Base-by-base conservation (phyloP, 2,888 invertebrate genomes). In the Pteria penguin region DNA sequence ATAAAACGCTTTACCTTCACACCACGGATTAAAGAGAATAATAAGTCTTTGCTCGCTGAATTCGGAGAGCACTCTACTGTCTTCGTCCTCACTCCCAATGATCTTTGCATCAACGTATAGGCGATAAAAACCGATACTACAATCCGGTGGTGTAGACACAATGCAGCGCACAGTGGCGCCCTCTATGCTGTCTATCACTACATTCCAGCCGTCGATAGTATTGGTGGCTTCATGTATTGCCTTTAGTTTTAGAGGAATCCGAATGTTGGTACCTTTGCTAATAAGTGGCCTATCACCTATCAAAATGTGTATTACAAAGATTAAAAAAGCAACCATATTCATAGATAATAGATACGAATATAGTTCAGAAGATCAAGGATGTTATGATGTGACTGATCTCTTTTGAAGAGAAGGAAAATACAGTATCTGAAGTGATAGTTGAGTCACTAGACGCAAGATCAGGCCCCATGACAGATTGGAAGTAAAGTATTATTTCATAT, bases 21-120 rank as follows among this genome's bases (percentile, higher is more conserved):
- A 96, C 97, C 97, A 98, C 0, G 97, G 96, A 93, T 98, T 98
- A 90, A 96, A 98, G 5, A 98, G 94, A 1, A 97, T 92, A 88
- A 95, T 96, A 79, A 97, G 93, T 8, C 95, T 94, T 70, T 95
- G 94, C 75, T 86, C 83, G 5, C 84, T 77, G 32, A 36, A 26
- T 62, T 85, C 83, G 22, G 79, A 75, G 45, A 45, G 8, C 45
- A 45, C 45, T 36, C 87, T 76, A 11, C 70, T 78, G 29, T 77
- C 74, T 31, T 82, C 75, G 4, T 81, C 82, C 3, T 73, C 57
- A 29, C 81, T 78, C 24, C 74, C 78, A 31, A 72, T 71, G 52
- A 81, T 55, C 58, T 82, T 76, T 0, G 88, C 87, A 76, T 88
- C 89, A 14, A 90, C 81, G 60, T 75, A 86, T 14, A 88, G 31